Evolutionary conservation across 2,888 invertebrate genomes (phyloP), one percentile per base, ranked within the genome.

Genomic region (Encarsia formosa): DNA sequence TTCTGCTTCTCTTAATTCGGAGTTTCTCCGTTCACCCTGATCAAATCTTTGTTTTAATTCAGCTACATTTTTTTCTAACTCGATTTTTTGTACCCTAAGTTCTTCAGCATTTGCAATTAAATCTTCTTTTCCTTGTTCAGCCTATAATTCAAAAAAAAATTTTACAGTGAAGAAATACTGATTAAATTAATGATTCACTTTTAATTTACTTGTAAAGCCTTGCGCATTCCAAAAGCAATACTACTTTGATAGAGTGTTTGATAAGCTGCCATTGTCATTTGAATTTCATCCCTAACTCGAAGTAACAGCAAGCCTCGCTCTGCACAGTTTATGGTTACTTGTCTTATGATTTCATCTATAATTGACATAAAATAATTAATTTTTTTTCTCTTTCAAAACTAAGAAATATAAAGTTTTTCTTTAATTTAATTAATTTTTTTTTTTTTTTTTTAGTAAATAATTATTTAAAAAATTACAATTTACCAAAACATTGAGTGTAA

Each of bases 181-280:
- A 3, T 13, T 19, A 15, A 43, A 43, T 20, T 15, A 22, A 47
- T 31, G 11, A 32, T 35, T 24, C 16, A 11, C 11, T 16, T 16
- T 34, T 9, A 42, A 11, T 16, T 41, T 63, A 87, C 87, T 77
- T 92, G 91, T 50, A 98, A 77, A n/a, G 97, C 94, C 78, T 99
- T 98, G 57, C 97, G 83, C 86, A 98, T 93, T 22, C 96, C 97
- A 71, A 96, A 99, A 1, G 97, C 96, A 45, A 97, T 91, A 48
- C 96, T 94, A 74, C 96, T 96, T 73, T 97, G 97, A 69, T 97
- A 96, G 2, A 99, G 79, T 0, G 94, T 92, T 75, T 96, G 94
- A 70, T 95, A 98, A 0, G 97, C 95, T 65, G 94, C 90, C 77
- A 98, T 88, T 0, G 97, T 96, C 87, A 98, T 95, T 59, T 89